Percentiles rank a stretch among this genome's conserved stretches.
Evolutionary conservation across 2,888 invertebrate genomes (phyloP).

Genomic region (Drosophila histrio): DNA sequence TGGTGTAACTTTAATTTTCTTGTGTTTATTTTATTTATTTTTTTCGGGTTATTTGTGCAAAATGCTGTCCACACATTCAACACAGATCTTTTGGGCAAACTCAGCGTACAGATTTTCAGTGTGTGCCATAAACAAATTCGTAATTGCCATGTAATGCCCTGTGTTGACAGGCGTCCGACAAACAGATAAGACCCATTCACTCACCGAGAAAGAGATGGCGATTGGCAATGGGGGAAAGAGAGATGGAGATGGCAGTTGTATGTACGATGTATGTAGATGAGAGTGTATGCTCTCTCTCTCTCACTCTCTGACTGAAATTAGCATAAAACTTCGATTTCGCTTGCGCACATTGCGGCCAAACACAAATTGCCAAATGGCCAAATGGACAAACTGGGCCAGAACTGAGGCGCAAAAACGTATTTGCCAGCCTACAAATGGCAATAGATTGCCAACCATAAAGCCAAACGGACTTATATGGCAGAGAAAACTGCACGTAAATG

Average conservation of each 20-base stretch:
- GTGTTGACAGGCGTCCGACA: slow-evolving; percentile 76
- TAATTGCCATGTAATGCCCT: slow-evolving; percentile 80
- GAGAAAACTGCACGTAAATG: slow-evolving; percentile 10
- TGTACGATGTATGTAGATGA: slow-evolving; percentile 21
- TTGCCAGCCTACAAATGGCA: slow-evolving; percentile 68
- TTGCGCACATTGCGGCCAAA: slow-evolving; percentile 52
- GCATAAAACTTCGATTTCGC: slow-evolving; percentile 78
- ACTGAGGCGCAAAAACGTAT: slow-evolving; percentile 54
- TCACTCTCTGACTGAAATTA: slow-evolving; percentile 59
- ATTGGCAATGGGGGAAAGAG: slow-evolving; percentile 8
- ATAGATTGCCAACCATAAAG: slow-evolving; percentile 74
- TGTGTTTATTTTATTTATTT: neutral
- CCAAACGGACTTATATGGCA: slow-evolving; percentile 41
- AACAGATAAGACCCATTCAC: slow-evolving; percentile 63
- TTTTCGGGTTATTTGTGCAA: neutral
- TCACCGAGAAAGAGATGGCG: slow-evolving; percentile 15
- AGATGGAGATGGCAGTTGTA: slow-evolving; percentile 20
- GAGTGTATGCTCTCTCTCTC: slow-evolving; percentile 4
- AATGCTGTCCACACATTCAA: neutral
- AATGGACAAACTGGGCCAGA: slow-evolving; percentile 23
- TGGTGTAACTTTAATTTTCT: slow-evolving; percentile 3
- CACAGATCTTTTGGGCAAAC: slow-evolving; percentile 16
- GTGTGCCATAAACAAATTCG: slow-evolving; percentile 75
- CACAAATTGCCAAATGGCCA: slow-evolving; percentile 37
- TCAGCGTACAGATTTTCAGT: slow-evolving; percentile 38